Evolutionary conservation across 30 jellyfish, hydroid and myxozoan species (phyloP), one percentile per base, ranked within the genome.

Genomic region (Sanderia malayensis): DNA sequence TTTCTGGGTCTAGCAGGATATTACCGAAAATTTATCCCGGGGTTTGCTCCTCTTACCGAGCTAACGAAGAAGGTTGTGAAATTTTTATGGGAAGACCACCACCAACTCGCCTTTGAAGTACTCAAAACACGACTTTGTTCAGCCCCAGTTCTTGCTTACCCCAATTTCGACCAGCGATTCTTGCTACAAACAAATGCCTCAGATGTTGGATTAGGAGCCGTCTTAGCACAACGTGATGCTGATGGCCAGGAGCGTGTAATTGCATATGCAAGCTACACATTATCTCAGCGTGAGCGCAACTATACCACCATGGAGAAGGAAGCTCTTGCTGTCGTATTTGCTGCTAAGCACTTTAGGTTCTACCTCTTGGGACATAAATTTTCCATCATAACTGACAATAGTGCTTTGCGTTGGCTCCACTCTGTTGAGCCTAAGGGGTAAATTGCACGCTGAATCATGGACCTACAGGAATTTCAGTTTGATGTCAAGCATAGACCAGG

Each of bases 381-480:
- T 59, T 8, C 31, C 15, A 30, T 74, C 17, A 18, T 55, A 4
- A 83, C 93, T 10, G 92, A 83, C 69, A 90, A 74, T 62, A 57
- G 68, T 47, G 83, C 93, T 18, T 61, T 61, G 45, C 62, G 44
- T 4, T 83, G 79, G 85, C 85, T 74, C 20, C 68, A 41, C 60
- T 74, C 78, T 3, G 58, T 74, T 74, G 86, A 74, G 34, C 88
- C 61, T 1, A 70, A 83, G 41, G 95, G 95, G 62, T 19, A 79
- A 67, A 64, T 64, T 19, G 95, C 92, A 41, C 55, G 93, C 24
- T 83, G 95, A 86, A 22, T 74, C 18, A 70, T 64, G 79, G 91
- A 83, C 37, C 72, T 83, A 4, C 72, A 69, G 71, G 76, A 73
- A 52, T 74, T 58, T 46, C 55, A 73, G 10, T 83, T 83, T 65